Evolutionary conservation across 2,888 invertebrate species (phyloP).

Genomic region (Parnassius orleans): DNA sequence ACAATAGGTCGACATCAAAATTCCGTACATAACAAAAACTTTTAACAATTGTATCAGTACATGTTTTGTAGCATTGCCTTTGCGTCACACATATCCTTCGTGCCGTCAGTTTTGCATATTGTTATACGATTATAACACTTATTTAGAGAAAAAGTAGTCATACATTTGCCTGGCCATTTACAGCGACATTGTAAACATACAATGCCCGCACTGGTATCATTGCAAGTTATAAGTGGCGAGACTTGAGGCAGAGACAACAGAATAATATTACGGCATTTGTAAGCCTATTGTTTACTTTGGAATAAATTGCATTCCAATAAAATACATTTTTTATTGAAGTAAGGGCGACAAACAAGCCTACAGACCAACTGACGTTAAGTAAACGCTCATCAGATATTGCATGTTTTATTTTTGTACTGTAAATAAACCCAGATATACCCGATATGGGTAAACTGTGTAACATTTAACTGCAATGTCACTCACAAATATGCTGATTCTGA

Average conservation of each 20-base stretch:
- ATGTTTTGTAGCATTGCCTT: neutral
- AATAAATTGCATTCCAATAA: no score
- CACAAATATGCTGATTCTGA: no score
- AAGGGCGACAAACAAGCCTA: no score
- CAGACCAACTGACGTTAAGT: no score
- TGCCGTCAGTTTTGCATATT: neutral
- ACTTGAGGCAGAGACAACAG: neutral
- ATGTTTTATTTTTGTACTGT: no score
- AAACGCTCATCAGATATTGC: no score
- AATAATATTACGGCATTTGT: neutral
- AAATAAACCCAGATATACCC: no score
- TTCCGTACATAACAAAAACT: no score
- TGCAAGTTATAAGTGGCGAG: neutral
- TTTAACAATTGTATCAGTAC: neutral
- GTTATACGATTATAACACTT: neutral
- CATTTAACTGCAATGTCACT: no score
- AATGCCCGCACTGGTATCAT: neutral
- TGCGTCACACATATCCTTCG: conserved; percentile 8
- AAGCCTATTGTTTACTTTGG: neutral
- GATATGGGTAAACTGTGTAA: no score
- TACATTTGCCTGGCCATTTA: neutral
- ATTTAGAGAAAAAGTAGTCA: neutral
- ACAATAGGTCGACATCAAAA: no score
- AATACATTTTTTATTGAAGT: no score
- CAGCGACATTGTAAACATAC: neutral